Base-by-base conservation (phyloP, 2,113 vertebrate genomes). In the Chlamydotis undulata region DNA sequence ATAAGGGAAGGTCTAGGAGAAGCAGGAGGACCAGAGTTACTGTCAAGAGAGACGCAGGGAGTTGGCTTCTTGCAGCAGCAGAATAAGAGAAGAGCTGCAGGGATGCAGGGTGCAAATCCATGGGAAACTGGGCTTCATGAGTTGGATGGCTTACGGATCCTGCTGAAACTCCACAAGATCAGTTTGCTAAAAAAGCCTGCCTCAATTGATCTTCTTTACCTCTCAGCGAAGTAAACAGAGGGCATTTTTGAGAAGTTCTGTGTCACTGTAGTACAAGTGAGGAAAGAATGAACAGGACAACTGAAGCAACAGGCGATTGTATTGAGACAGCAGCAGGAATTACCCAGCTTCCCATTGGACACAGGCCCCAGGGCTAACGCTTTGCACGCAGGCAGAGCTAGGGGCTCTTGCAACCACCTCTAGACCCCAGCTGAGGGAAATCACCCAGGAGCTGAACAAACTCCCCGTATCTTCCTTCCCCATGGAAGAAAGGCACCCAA, bases 301-400 rank as follows among this genome's bases (percentile, higher is more conserved):
- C 12, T 5, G 23, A 77, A 53, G 28, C 0, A 1, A 67, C 19
- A 83, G 37, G 25, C 3, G 4, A 24, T 6, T 1, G 25, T 45
- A n/a, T 2, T 41, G 59, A 73, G 60, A 24, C 1, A 8, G 41
- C 6, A 5, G 26, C 70, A 73, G 61, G 61, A 60, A 63, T 57
- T 18, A 31, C 35, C 24, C 0, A 0, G 4, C 43, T 56, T 15
- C 35, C 35, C 11, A 1, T 5, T 2, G 2, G 31, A 35, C 1
- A 5, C 26, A 57, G 28, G 9, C 33, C 31, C 24, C 9, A 3
- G 28, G 39, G 26, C 17, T 41, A 57, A 31, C 1, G 7, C 39
- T 73, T 43, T 14, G 57, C 50, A 14, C 1, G 6, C 12, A 39
- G 37, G 43, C 12, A 59, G n/a, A 74, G 24, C 7, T n/a, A 8